Conservation (phyloP, 2,888 invertebrate species). For the Zelleria hepariella region DNA sequence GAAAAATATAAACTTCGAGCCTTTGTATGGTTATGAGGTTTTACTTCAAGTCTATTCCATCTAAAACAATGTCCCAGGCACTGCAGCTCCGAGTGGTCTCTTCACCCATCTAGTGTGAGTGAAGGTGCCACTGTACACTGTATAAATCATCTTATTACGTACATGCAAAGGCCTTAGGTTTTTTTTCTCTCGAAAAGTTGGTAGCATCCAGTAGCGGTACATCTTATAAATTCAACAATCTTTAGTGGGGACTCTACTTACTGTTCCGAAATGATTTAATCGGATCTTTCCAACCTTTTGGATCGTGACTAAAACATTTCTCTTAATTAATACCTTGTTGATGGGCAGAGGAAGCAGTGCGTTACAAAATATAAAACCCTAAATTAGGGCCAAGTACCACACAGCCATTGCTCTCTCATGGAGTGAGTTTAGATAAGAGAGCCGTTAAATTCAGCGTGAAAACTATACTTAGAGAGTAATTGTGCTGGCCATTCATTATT, state of each 20-base stretch:
- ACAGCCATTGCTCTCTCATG: background rate
- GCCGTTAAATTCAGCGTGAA: slow-evolving; percentile 8
- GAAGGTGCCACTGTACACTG: too few relatives aligned
- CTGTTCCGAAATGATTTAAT: slow-evolving; percentile 4
- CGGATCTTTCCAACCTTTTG: background rate
- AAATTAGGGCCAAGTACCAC: background rate
- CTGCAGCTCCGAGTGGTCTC: too few relatives aligned
- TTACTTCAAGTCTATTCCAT: too few relatives aligned
- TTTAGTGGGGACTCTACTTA: too few relatives aligned
- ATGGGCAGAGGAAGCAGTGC: background rate
- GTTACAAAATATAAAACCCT: background rate
- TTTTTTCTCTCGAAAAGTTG: too few relatives aligned
- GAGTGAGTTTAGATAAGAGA: slow-evolving; percentile 14
- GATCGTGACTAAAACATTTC: background rate
- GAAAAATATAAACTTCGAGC: slow-evolving; percentile 19
- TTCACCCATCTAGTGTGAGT: too few relatives aligned
- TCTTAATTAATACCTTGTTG: background rate
- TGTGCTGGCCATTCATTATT: background rate
- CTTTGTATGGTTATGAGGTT: background rate
- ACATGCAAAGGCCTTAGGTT: too few relatives aligned
- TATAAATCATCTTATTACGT: too few relatives aligned
- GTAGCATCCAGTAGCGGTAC: too few relatives aligned
- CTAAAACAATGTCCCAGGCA: too few relatives aligned
- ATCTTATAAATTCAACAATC: too few relatives aligned
- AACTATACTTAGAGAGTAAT: background rate